Percentiles rank a stretch among this genome's conserved stretches.
phyloP scores from a whole-genome alignment of 2,113 vertebrate genomes.

The Micronycteris hirsuta region DNA sequence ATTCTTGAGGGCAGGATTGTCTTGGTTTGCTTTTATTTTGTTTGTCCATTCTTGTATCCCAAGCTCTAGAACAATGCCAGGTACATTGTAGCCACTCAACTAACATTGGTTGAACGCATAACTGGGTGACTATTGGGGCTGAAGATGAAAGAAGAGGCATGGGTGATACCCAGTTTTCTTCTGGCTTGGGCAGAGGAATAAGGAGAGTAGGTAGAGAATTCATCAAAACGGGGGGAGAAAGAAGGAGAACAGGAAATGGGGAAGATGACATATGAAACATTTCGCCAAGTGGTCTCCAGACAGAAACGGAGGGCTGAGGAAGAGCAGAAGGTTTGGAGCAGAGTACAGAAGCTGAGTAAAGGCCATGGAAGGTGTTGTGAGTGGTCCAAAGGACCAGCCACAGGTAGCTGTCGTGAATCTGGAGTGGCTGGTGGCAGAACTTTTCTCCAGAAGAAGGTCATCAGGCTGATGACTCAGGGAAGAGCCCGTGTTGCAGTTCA shows the following conservation, averaged over 20 bases:
- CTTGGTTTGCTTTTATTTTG: background rate
- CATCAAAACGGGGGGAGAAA: background rate
- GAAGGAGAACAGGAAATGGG: background rate
- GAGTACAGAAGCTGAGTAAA: background rate
- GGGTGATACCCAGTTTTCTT: background rate
- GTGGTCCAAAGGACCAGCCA: background rate
- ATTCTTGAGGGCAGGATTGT: background rate
- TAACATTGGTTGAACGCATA: background rate
- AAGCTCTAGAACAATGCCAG: background rate
- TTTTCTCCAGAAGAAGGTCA: background rate
- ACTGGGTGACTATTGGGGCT: background rate
- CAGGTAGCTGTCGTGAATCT: no score
- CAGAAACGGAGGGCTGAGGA: background rate
- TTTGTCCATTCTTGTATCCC: background rate
- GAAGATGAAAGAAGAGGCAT: background rate
- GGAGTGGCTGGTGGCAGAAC: background rate
- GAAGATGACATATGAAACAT: background rate
- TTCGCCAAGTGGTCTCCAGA: background rate
- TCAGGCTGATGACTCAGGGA: background rate
- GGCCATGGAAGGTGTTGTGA: background rate
- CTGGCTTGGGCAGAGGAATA: background rate
- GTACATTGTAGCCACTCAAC: background rate
- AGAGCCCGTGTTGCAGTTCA: background rate
- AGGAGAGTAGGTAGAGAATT: background rate
- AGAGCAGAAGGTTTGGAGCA: background rate